Percentiles rank a stretch among this genome's conserved stretches.
These are phyloP conservation scores for Octonoba sinensis DNA, from an alignment of 2,888 invertebrate genomes.

Conservation along the genomic window DNA sequence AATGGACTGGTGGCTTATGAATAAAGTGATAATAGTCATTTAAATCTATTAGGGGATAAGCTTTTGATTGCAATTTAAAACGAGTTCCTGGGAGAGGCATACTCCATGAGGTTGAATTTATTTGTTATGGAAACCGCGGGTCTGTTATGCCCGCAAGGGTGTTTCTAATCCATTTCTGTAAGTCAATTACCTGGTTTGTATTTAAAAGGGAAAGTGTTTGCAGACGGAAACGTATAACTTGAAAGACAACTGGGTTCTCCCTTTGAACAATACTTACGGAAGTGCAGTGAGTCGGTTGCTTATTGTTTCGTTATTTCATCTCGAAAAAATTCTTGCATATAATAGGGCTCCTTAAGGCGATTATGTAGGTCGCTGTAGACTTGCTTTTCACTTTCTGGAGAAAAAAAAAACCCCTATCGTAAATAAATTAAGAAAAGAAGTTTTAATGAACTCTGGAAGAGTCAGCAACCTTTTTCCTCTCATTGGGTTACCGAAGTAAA, in stretches of 20 bases:
- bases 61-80: too few relatives aligned
- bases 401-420: background rate
- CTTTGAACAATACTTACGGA: conserved; percentile 27
- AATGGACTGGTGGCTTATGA: too few relatives aligned
- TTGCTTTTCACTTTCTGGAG: conserved; percentile 15
- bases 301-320: too few relatives aligned
- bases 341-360: conserved; percentile 2
- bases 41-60: too few relatives aligned
- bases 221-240: conserved; percentile 1
- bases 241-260: too few relatives aligned
- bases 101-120: too few relatives aligned
- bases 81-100: too few relatives aligned
- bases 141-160: conserved; percentile 6
- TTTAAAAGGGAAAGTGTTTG: conserved; percentile 12
- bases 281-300: background rate
- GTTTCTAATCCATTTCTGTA: conserved; percentile 23
- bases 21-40: too few relatives aligned
- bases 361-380: conserved; percentile 52
- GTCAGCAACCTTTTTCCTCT: conserved; percentile 35
- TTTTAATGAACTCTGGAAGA: conserved; percentile 22
- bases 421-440: conserved; percentile 23
- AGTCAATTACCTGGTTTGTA: background rate
- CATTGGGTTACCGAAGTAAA: background rate
- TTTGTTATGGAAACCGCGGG: too few relatives aligned
- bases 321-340: background rate